These are phyloP conservation scores for Meiosimyza decipiens DNA, from an alignment of 2,888 invertebrate genomes.

Conservation along the genomic window DNA sequence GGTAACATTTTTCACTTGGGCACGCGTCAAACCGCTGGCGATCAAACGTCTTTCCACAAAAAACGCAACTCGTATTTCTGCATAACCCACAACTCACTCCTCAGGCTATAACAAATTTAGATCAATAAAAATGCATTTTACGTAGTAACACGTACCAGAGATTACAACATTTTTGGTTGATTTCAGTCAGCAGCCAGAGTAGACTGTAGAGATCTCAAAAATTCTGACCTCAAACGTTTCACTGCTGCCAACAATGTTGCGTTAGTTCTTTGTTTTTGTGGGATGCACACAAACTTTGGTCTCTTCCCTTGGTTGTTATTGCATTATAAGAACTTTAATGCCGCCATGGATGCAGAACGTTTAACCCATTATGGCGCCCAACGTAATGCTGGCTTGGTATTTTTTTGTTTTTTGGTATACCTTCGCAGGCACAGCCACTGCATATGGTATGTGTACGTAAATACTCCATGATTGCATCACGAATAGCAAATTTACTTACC, in stretches of 20 bases:
- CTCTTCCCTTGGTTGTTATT: background rate
- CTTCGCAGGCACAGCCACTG: background rate
- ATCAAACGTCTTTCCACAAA: too few relatives aligned
- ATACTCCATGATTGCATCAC: constrained; percentile 25
- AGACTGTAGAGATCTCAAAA: background rate
- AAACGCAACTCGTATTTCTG: background rate
- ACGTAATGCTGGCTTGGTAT: background rate
- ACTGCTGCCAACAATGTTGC: background rate
- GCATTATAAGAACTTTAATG: background rate
- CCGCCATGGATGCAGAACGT: constrained; percentile 2
- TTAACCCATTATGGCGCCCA: constrained; percentile 32
- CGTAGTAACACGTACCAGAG: constrained; percentile 25
- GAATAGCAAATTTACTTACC: constrained; percentile 33
- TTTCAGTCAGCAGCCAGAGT: background rate
- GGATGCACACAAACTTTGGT: background rate
- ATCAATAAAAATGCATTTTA: constrained; percentile 34
- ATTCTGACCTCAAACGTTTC: constrained; percentile 22
- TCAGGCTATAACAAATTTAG: constrained; percentile 16
- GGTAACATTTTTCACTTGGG: too few relatives aligned
- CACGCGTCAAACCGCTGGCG: too few relatives aligned
- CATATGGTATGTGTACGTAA: background rate
- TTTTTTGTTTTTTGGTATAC: background rate
- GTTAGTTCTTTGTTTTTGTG: background rate
- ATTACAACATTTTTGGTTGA: background rate
- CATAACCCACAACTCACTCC: background rate